Evolutionary conservation across 1,140 invertebrate genomes (phyloP).

Genomic region (Condylostylus longicornis): DNA sequence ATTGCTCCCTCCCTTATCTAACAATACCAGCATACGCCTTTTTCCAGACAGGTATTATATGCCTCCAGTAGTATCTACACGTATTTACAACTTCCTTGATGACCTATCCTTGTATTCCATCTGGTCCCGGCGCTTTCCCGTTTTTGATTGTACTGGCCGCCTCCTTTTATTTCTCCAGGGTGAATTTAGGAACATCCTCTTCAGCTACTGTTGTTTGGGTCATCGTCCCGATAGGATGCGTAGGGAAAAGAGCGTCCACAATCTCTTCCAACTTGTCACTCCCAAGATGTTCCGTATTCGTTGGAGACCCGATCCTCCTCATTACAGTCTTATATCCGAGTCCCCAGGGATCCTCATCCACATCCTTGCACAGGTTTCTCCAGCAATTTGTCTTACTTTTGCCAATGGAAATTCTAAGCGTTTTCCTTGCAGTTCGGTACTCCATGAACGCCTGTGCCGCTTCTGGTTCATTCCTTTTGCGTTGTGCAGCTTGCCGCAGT

Average conservation of each 20-base stretch:
- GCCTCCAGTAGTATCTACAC: not conserved
- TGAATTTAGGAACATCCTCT: slow-evolving; percentile 5
- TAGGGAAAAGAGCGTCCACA: slow-evolving; percentile 2
- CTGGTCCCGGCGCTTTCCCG: slow-evolving; percentile 15
- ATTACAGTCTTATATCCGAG: slow-evolving; percentile 12
- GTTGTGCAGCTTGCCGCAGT: too few species aligned
- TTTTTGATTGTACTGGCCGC: slow-evolving; percentile 6
- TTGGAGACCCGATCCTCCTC: not conserved
- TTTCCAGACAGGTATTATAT: not conserved
- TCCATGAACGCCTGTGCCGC: too few species aligned
- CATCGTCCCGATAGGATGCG: not conserved
- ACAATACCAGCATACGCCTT: too few species aligned
- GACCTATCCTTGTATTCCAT: slow-evolving; percentile 11
- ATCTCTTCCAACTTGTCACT: not conserved
- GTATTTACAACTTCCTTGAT: slow-evolving; percentile 9
- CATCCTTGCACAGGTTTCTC: slow-evolving; percentile 7
- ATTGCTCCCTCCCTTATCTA: too few species aligned
- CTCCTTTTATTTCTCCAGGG: slow-evolving; percentile 8
- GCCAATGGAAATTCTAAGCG: slow-evolving; percentile 6
- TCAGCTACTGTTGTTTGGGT: not conserved
- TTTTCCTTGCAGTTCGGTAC: slow-evolving; percentile 2
- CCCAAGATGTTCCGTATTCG: not conserved
- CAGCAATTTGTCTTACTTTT: slow-evolving; percentile 7
- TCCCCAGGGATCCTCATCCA: slow-evolving; percentile 12
- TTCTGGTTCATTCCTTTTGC: too few species aligned